Evolutionary conservation across 2,888 invertebrate genomes (phyloP), one percentile per base, ranked within the genome.

Genomic region (Hecatera dysodea): DNA sequence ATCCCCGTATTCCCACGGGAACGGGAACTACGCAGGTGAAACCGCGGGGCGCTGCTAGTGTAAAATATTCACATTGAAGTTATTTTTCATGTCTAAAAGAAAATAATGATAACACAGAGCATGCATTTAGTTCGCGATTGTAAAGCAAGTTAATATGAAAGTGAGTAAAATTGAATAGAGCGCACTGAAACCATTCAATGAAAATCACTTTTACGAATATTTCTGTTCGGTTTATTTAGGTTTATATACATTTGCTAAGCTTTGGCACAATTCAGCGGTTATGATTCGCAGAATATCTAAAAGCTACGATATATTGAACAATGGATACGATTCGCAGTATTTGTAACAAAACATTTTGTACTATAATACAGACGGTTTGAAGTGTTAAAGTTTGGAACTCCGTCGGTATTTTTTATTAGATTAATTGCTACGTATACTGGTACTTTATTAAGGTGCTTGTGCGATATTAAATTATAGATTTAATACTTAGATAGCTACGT

Each of bases 121-220:
- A 46, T 5, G 19, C 22, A 50, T 39, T 50, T 22, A 39, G 17
- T 15, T 19, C 36, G 11, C 36, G 15, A 65, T 29, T 64, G 27
- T 27, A 9, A 19, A 22, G 22, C 15, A 19, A 63, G 6, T 24
- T 44, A 71, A 74, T 72, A 50, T 7, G 9, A 36, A 62, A 44
- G 22, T 46, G 29, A 50, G 15, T 48, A 48, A 36, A 29, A 29
- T 17, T 56, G 22, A 39, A 72, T n/a, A n/a, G 29, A 57, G 19
- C 22, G 22, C 36, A 29, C 29, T 60, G n/a, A 17, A 22, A 12
- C 33, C 11, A 7, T 48, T 3, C 22, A 46, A 27, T 70, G 15
- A 70, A 69, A 74, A 22, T 22, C n/a, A 52, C 29, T 50, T 70
- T 46, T 29, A 55, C 46, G 6, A 44, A 53, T 44, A 39, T n/a